phyloP scores from a whole-genome alignment of 2,888 invertebrate genomes.

The Iselma pallidipennis region DNA sequence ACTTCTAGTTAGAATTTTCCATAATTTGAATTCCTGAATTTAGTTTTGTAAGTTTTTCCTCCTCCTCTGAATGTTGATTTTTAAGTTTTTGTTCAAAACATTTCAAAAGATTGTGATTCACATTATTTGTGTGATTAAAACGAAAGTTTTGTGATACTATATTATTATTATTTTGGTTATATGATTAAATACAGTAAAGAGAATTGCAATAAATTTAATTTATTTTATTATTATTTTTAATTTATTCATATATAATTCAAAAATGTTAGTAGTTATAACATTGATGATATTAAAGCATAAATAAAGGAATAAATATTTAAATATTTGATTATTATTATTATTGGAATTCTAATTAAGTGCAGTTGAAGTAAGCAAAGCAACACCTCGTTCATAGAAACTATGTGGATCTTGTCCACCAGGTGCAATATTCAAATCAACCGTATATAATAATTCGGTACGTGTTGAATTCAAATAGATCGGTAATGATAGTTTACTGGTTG shows the following conservation, averaged over 20 bases:
- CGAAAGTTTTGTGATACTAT: slow-evolving; percentile 15
- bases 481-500: slow-evolving; percentile 75
- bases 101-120: slow-evolving; percentile 15
- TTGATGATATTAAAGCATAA: background rate
- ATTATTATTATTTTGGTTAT: no score
- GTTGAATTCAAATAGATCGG: slow-evolving; percentile 98
- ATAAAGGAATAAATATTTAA: slow-evolving; percentile 8
- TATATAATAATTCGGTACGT: slow-evolving; percentile 91
- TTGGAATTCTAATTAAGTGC: slow-evolving; percentile 70
- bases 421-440: slow-evolving; percentile 90
- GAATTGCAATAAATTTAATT: slow-evolving; percentile 18
- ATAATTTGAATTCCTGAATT: background rate
- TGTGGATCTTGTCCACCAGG: slow-evolving; percentile 90
- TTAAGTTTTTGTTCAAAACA: background rate
- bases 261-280: background rate
- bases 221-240: slow-evolving; percentile 11
- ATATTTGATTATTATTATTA: background rate
- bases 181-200: no score
- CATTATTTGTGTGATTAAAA: no score
- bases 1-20: background rate
- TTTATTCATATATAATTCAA: slow-evolving; percentile 6
- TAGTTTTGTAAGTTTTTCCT: background rate
- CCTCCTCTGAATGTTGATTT: background rate
- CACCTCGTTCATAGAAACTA: slow-evolving; percentile 98
- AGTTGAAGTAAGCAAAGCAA: slow-evolving; percentile 93